Percentiles rank a stretch among this genome's conserved stretches.
Conservation (phyloP, 2,797 vertebrate genomes). For the Margarornis squamiger region DNA sequence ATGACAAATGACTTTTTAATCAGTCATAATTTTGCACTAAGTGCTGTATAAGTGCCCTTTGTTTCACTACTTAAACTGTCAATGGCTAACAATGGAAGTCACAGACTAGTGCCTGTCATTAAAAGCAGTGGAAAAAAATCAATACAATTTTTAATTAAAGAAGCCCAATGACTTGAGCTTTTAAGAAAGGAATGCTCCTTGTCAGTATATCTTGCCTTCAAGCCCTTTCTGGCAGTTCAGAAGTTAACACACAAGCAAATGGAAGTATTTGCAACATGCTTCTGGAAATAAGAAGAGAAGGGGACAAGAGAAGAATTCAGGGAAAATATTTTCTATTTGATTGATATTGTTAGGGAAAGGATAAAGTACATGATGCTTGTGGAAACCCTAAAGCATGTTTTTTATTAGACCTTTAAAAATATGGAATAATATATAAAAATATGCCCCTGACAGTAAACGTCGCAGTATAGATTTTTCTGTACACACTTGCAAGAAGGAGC, state of each 20-base stretch:
- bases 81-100: constrained; percentile 73
- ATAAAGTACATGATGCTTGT: not conserved
- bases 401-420: not conserved
- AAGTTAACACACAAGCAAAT: constrained; percentile 39
- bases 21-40: constrained; percentile 83
- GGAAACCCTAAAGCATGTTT: not conserved
- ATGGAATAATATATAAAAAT: not conserved
- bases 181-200: constrained; percentile 72
- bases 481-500: not conserved
- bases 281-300: not conserved
- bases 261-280: not conserved
- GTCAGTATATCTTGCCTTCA: constrained; percentile 66
- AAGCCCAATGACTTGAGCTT: constrained; percentile 59
- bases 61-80: constrained; percentile 82
- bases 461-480: constrained; percentile 5
- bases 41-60: constrained; percentile 79
- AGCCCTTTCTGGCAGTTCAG: constrained; percentile 53
- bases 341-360: not conserved
- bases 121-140: constrained; percentile 74
- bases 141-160: constrained; percentile 84
- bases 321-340: not conserved
- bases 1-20: constrained; percentile 84
- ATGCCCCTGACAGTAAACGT: not conserved
- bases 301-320: not conserved
- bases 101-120: constrained; percentile 74